Evolutionary conservation across 2,113 vertebrate species (phyloP).

Genomic region (Phalacrocorax aristotelis): DNA sequence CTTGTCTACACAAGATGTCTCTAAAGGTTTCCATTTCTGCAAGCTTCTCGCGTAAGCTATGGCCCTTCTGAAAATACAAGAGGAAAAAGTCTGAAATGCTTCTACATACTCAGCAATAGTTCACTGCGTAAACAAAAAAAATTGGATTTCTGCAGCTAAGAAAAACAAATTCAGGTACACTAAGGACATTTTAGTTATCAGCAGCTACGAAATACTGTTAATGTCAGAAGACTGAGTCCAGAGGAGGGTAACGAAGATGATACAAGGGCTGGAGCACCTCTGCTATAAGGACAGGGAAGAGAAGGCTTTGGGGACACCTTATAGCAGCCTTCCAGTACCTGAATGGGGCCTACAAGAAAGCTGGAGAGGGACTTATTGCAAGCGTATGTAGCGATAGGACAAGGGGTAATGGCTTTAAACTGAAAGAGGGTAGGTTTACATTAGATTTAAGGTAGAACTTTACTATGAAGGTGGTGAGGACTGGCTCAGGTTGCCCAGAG

Average conservation of each 20-base stretch:
- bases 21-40: conserved; percentile 99
- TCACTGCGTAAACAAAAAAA: neutral
- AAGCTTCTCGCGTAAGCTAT: conserved; percentile 94
- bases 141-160: neutral
- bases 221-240: neutral
- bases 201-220: neutral
- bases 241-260: neutral
- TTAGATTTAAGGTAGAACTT: too few relatives aligned
- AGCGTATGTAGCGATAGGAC: too few relatives aligned
- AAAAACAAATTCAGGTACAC: neutral
- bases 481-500: too few relatives aligned
- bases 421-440: too few relatives aligned
- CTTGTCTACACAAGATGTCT: conserved; percentile 89
- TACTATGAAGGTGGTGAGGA: too few relatives aligned
- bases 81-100: neutral
- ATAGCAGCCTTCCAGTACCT: too few relatives aligned
- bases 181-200: neutral
- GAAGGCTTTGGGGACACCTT: too few relatives aligned
- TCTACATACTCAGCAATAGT: neutral
- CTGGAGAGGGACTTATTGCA: too few relatives aligned
- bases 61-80: conserved; percentile 86
- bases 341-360: too few relatives aligned
- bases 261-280: neutral
- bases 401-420: too few relatives aligned
- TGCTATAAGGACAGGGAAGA: too few relatives aligned